Evolutionary conservation across 2,888 invertebrate genomes (phyloP).

Genomic region (Phalera bucephala): DNA sequence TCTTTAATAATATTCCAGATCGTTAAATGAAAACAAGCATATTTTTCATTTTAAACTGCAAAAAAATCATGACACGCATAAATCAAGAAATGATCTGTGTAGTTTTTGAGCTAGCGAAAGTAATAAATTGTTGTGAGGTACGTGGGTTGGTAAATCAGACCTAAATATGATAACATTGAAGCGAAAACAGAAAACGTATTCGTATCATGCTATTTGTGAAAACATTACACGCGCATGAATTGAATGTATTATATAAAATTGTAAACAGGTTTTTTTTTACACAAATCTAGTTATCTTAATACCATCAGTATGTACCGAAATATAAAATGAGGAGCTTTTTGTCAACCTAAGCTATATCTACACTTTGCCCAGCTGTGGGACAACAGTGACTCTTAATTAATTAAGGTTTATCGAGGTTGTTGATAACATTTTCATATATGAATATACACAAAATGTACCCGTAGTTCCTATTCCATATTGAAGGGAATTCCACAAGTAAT

Average conservation of each 20-base stretch:
- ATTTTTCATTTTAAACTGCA: neutral
- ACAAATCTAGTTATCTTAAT: too few species aligned
- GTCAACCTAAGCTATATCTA: too few species aligned
- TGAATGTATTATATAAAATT: neutral
- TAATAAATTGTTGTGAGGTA: neutral
- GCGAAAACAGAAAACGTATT: neutral
- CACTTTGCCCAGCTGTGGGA: too few species aligned
- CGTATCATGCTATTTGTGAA: neutral
- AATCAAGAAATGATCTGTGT: neutral
- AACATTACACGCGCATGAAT: neutral
- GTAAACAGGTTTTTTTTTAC: too few species aligned
- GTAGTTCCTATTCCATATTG: too few species aligned
- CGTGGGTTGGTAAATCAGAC: neutral
- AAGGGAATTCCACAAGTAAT: too few species aligned
- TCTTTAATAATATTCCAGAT: neutral
- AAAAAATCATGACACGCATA: neutral
- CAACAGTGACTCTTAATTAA: too few species aligned
- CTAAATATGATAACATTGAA: neutral
- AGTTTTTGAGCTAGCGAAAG: neutral
- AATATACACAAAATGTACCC: too few species aligned
- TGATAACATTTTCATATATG: too few species aligned
- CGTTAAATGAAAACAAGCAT: neutral
- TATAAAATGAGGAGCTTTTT: too few species aligned
- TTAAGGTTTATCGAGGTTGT: too few species aligned
- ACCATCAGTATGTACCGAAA: too few species aligned